Evolutionary conservation across 1,140 invertebrate genomes (phyloP), one percentile per base, ranked within the genome.

Genomic region (Helicoverpa armigera): DNA sequence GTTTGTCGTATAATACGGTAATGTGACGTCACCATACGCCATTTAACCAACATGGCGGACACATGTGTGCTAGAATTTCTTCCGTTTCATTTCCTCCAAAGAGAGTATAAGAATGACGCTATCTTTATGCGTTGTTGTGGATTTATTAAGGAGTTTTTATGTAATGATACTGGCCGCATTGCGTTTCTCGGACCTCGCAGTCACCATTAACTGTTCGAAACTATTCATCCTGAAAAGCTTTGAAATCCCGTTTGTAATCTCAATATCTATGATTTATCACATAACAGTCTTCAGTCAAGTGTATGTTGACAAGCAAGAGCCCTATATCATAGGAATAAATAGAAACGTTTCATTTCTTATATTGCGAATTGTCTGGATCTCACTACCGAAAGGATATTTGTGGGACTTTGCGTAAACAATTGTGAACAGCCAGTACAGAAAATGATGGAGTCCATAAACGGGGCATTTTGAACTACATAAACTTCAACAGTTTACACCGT

Each of bases 401-500:
- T 7, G 35, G 35, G n/a, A n/a, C n/a, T n/a, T n/a, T n/a, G n/a
- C n/a, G n/a, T n/a, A n/a, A n/a, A 23, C 23, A 1, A 53, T 70
- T 70, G 23, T 29, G 16, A 51, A 51, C 18, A 11, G 63, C 31
- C 43, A 31, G 14, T 14, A 48, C 35, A 48, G 48, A 51, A 70
- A 72, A 54, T 18, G 18, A 51, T 18, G 16, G 18, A 54, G 12
- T 50, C 69, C 23, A 72, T 72, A 54, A 72, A 7, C 69, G 18
- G 23, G 23, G 13, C n/a, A 16, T 72, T 72, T 72, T 31, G 69
- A 72, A 72, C 69, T 53, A 72, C 69, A 72, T 72, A 72, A 53
- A 72, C 18, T 72, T 53, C 69, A 72, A 50, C 50, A 72, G 69
- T 72, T 72, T 54, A 72, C 69, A 72, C 48, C 50, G 50, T 69